Conservation (phyloP, 2,113 vertebrate genomes). For the Butorides virescens region DNA sequence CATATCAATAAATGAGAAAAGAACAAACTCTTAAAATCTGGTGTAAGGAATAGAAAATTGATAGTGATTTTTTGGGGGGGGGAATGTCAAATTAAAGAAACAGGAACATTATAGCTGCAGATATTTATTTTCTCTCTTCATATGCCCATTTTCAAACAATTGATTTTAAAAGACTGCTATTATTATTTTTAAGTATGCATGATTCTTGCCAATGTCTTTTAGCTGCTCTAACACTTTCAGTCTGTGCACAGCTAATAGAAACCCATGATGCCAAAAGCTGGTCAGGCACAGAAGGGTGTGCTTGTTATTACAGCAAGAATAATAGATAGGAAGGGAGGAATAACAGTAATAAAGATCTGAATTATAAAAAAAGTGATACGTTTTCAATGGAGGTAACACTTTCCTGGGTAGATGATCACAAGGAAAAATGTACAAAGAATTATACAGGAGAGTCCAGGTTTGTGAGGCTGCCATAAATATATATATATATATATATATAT, state of each 20-base stretch:
- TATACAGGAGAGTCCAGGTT: not conserved
- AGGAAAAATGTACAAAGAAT: not conserved
- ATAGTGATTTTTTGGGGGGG: not conserved
- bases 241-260: not conserved
- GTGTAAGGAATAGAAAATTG: not conserved
- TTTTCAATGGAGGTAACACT: not conserved
- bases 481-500: no score
- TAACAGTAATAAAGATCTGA: not conserved
- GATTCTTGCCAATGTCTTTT: not conserved
- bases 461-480: not conserved
- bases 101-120: not conserved
- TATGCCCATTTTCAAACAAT: not conserved
- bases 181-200: not conserved
- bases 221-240: not conserved
- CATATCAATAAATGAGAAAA: not conserved
- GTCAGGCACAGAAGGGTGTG: not conserved
- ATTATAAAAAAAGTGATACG: not conserved
- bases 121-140: not conserved
- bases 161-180: not conserved
- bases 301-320: not conserved
- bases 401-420: not conserved
- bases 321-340: not conserved
- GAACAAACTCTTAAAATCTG: not conserved
- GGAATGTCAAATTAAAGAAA: not conserved
- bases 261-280: not conserved